A percentile compares a stretch with the other conserved stretches of the same genome.
Evolutionary conservation across 1,140 invertebrate genomes (phyloP).

Genomic region (Cherax destructor): DNA sequence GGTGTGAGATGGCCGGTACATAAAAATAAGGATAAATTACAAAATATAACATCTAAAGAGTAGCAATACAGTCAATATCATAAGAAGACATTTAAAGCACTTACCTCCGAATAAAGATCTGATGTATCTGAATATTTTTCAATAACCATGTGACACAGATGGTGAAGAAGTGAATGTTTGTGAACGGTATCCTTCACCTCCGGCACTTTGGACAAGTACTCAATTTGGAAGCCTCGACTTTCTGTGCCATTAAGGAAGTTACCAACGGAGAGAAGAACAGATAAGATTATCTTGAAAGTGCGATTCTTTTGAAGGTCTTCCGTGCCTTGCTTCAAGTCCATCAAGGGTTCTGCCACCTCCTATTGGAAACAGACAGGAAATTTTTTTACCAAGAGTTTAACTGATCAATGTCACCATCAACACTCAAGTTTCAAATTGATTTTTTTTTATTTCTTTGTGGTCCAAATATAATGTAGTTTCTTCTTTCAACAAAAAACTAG

Average conservation of each 20-base stretch:
- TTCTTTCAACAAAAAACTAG: too few species aligned
- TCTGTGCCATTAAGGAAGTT: slow-evolving; percentile 97
- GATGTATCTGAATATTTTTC: slow-evolving; percentile 95
- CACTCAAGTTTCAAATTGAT: too few species aligned
- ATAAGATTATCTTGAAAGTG: slow-evolving; percentile 96
- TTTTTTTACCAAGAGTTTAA: too few species aligned
- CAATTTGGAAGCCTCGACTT: slow-evolving; percentile 98
- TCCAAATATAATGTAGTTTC: too few species aligned
- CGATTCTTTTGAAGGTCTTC: slow-evolving; percentile 92
- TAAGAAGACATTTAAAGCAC: slow-evolving; percentile 11
- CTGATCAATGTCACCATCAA: too few species aligned
- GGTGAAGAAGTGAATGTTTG: slow-evolving; percentile 97
- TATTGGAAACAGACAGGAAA: slow-evolving; percentile 73
- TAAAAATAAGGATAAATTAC: background rate
- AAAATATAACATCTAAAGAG: background rate
- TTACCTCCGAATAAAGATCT: slow-evolving; percentile 97
- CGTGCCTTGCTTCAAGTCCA: slow-evolving; percentile 98
- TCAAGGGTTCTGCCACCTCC: slow-evolving; percentile 98
- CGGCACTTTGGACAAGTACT: slow-evolving; percentile 97
- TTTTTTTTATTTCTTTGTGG: too few species aligned
- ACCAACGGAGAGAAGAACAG: slow-evolving; percentile 94
- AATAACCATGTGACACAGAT: slow-evolving; percentile 97
- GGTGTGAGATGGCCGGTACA: too few species aligned
- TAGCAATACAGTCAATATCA: background rate
- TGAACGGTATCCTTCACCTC: slow-evolving; percentile 99